Evolutionary conservation across 2,888 invertebrate species (phyloP), one percentile per base, ranked within the genome.

Genomic region (Scelioninae gen. 1): DNA sequence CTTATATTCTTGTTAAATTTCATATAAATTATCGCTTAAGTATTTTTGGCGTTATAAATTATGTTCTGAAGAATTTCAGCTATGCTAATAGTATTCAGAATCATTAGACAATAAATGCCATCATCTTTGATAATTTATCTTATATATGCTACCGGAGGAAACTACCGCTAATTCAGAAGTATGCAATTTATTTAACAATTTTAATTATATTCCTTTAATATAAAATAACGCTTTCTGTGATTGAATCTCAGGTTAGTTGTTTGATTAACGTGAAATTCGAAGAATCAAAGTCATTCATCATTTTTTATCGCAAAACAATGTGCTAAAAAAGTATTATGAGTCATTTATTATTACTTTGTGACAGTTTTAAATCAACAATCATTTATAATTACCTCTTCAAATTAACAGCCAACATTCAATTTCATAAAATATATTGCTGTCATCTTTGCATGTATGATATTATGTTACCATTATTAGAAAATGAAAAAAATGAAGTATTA

Each of bases 61-160:
- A 74, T 63, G 15, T 45, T 40, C 29, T 1, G 7, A 32, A 62
- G 53, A 74, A 74, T 69, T 58, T 51, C 11, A 9, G 32, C 53
- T 31, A 5, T 53, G n/a, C 16, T 53, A 74, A 74, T 63, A 63
- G 53, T 63, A 63, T 74, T 43, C 55, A 51, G 63, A 74, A 63
- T 62, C 72, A 74, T 74, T 63, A 74, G 53, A 63, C 53, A 74
- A 74, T 74, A 53, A 60, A 63, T 55, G 63, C 63, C 29, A 63
- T 63, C 72, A 60, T 49, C 60, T 49, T 71, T 60, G 40, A 51
- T 51, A 60, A 71, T 71, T 49, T 62, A 74, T 74, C 63, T 74
- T 63, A 16, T 45, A 45, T 53, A 63, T 34, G 55, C 40, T 8
- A 9, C n/a, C 7, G 16, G 43, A 40, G 55, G 45, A 47, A 74